phyloP scores from a whole-genome alignment of 2,797 vertebrate species.

The Diplodus sargus region DNA sequence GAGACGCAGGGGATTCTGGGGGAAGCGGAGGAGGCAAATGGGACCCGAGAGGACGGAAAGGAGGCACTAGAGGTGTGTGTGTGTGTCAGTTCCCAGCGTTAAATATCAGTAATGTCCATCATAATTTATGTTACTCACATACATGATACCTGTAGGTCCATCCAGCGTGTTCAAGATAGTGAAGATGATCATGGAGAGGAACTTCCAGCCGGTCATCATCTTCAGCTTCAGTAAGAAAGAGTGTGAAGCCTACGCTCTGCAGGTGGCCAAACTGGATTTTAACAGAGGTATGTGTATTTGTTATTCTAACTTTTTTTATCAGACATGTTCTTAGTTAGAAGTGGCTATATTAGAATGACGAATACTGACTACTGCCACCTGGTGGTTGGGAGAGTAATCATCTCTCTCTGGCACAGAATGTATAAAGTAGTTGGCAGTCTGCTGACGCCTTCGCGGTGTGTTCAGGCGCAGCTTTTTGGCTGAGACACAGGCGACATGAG shows the following conservation, averaged over 20 bases:
- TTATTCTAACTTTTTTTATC: not conserved
- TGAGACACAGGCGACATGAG: no score
- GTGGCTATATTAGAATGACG: no score
- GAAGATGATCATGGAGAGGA: conserved; percentile 99
- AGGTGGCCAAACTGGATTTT: conserved; percentile 97
- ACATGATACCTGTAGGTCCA: conserved; percentile 83
- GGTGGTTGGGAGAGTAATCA: no score
- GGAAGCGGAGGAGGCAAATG: conserved; percentile 85
- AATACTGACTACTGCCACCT: no score
- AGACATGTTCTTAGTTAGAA: no score
- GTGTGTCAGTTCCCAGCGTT: not conserved
- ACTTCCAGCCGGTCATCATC: conserved; percentile 99
- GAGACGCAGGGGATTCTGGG: conserved; percentile 91
- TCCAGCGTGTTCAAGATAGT: conserved; percentile 99
- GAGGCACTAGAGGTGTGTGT: conserved; percentile 92
- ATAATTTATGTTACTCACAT: not conserved
- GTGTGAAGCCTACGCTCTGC: conserved; percentile 97
- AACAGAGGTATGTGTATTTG: conserved; percentile 88
- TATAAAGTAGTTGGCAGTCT: no score
- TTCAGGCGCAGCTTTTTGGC: no score
- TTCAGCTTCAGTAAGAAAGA: conserved; percentile 99
- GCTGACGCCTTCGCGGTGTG: no score
- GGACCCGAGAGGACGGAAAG: conserved; percentile 94
- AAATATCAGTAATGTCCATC: not conserved
- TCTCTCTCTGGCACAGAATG: no score